Conservation (phyloP, 53 echinoderm and acorn worm species). For the Antedon mediterranea region DNA sequence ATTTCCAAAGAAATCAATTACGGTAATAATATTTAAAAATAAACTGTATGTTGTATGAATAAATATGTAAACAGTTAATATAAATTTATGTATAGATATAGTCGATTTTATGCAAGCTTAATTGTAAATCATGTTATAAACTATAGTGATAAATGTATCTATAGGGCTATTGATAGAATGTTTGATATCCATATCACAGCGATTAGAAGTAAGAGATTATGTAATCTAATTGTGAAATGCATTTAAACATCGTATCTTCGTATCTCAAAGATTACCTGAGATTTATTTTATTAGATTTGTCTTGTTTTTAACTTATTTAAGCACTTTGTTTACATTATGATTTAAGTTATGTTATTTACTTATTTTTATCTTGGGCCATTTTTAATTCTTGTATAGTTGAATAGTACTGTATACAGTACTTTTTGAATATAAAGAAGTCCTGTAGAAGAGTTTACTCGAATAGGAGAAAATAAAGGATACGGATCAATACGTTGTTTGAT, state of each 20-base stretch:
- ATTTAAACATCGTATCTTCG: no score
- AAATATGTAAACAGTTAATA: not conserved
- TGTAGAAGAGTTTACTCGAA: not conserved
- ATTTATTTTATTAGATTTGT: no score
- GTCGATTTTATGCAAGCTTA: not conserved
- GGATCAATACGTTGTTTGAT: not conserved
- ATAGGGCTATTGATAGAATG: no score
- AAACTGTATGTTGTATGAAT: not conserved
- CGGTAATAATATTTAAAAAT: not conserved
- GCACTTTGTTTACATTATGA: no score
- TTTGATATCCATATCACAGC: no score
- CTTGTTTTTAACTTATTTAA: no score
- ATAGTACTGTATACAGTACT: not conserved
- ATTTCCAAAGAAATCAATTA: not conserved
- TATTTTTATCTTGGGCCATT: not conserved
- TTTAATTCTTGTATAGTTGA: not conserved
- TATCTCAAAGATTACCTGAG: no score
- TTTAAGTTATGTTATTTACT: no score
- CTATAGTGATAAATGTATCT: not conserved
- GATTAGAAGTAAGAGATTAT: no score
- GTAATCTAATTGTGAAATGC: no score
- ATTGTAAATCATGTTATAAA: not conserved
- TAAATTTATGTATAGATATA: constrained; percentile 1
- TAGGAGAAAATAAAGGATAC: not conserved
- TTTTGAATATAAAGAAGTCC: not conserved